Evolutionary conservation across 2,797 vertebrate genomes (phyloP), one percentile per base, ranked within the genome.

Genomic region (Podargus strigoides): DNA sequence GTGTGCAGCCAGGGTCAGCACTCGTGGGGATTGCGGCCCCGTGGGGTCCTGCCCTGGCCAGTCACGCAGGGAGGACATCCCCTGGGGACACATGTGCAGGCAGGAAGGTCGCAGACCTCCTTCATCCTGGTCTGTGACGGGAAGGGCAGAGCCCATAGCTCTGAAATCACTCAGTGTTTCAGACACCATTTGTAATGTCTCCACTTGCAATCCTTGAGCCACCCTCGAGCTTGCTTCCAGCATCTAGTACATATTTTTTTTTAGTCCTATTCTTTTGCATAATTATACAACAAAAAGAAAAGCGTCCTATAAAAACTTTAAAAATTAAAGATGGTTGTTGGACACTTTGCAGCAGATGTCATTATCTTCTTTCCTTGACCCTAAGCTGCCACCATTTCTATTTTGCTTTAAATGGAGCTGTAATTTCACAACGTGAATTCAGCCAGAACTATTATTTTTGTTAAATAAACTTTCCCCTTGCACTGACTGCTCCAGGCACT

Each of bases 391-490:
- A 85, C 66, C 70, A 78, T 94, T 97, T 97, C 91, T 95, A 89
- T 94, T 96, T 97, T 91, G 89, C 95, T 96, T 95, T 93, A 97
- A 97, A 98, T 95, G 91, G 97, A 96, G 72, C 78, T 79, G 47
- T 93, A 94, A 95, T 97, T 98, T 97, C 96, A 97, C 88, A 84
- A 74, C 85, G 90, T 83, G 91, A 97, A 98, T 97, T 98, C 95
- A 96, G 76, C 93, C 93, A 84, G 95, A 98, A 97, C 91, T 96
- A 95, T 95, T 97, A 87, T 95, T 96, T 97, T 98, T 97, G 97
- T 98, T 97, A 98, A 98, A 98, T 98, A 98, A 98, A 97, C 87
- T 96, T 95, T 85, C 95, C 58, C 96, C 95, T 91, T 96, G 94
- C 77, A 77, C 93, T 97, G 90, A 96, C 93, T 97, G 96, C 96